These are phyloP conservation scores for Caenorhabditis brenneri DNA, from an alignment of 1,140 invertebrate species.

Conservation along the genomic window DNA sequence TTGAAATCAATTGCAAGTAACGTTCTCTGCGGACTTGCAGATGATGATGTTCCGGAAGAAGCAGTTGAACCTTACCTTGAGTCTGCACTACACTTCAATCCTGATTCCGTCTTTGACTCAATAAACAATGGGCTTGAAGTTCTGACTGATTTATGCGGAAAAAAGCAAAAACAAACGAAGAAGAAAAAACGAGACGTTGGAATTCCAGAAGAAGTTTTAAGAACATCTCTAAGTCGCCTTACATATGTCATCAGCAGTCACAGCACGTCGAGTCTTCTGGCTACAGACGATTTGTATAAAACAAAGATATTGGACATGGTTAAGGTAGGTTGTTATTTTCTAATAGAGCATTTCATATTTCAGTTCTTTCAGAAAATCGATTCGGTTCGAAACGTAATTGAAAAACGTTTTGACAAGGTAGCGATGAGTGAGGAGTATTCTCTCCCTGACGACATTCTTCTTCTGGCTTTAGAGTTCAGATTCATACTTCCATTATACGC, in stretches of 20 bases:
- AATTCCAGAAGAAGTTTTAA: not conserved
- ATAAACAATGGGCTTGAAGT: not conserved
- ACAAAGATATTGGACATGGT: not conserved
- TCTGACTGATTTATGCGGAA: not conserved
- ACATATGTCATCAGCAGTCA: not conserved
- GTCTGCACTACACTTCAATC: slow-evolving; percentile 10
- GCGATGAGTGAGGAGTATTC: not conserved
- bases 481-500: not conserved
- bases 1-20: not conserved
- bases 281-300: not conserved
- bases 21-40: not conserved
- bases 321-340: no score
- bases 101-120: not conserved
- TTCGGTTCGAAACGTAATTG: not conserved
- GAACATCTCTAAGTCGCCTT: not conserved
- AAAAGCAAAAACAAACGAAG: not conserved
- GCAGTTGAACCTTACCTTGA: slow-evolving; percentile 25
- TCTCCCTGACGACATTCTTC: not conserved
- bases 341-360: no score
- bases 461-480: not conserved
- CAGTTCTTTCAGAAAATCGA: slow-evolving; percentile 24
- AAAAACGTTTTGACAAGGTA: not conserved
- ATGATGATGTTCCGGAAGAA: slow-evolving; percentile 26
- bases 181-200: not conserved
- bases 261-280: slow-evolving; percentile 4